A percentile compares a stretch with the other conserved stretches of the same genome.
These are phyloP conservation scores for Chascanopsetta lugubris DNA, from an alignment of 2,113 vertebrate genomes.

Conservation along the genomic window DNA sequence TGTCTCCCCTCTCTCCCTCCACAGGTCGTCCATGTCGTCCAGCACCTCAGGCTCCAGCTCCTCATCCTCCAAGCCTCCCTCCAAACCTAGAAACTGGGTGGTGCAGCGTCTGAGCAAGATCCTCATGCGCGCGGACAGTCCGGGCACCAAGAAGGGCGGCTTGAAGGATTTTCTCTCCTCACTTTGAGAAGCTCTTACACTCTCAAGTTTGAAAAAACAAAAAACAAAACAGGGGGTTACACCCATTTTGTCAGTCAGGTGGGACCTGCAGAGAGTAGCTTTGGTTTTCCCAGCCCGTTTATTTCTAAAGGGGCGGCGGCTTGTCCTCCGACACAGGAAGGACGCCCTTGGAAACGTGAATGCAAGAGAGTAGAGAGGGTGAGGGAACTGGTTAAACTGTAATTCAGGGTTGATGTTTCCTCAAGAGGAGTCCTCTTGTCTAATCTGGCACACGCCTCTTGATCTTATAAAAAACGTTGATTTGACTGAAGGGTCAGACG, in stretches of 20 bases:
- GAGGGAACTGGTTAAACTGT: slow-evolving; percentile 14
- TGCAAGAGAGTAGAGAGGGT: slow-evolving; percentile 8
- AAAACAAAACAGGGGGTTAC: slow-evolving; percentile 1
- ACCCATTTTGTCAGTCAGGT: slow-evolving; percentile 21
- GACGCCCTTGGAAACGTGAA: slow-evolving; percentile 45
- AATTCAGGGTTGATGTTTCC: slow-evolving; percentile 31
- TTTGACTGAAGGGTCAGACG: slow-evolving; percentile 25
- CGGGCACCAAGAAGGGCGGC: slow-evolving; percentile 81
- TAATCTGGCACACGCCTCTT: slow-evolving; percentile 17
- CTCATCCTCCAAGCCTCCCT: slow-evolving; percentile 73
- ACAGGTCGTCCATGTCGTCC: slow-evolving; percentile 69
- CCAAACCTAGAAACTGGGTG: slow-evolving; percentile 82
- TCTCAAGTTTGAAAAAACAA: slow-evolving; percentile 7
- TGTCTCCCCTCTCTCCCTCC: neutral
- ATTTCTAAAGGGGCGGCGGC: slow-evolving; percentile 33
- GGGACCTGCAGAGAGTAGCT: slow-evolving; percentile 19
- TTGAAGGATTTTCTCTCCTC: slow-evolving; percentile 91
- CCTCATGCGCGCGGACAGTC: slow-evolving; percentile 84
- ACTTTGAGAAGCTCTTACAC: slow-evolving; percentile 76
- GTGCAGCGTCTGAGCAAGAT: slow-evolving; percentile 90
- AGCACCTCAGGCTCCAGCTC: slow-evolving; percentile 65
- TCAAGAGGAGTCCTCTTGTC: slow-evolving; percentile 30
- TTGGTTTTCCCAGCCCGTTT: slow-evolving; percentile 31
- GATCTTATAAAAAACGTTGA: slow-evolving; percentile 1
- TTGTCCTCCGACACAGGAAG: slow-evolving; percentile 42